phyloP scores from a whole-genome alignment of 1,140 invertebrate genomes.

The Pachyrhynchus sulphureomaculatus region DNA sequence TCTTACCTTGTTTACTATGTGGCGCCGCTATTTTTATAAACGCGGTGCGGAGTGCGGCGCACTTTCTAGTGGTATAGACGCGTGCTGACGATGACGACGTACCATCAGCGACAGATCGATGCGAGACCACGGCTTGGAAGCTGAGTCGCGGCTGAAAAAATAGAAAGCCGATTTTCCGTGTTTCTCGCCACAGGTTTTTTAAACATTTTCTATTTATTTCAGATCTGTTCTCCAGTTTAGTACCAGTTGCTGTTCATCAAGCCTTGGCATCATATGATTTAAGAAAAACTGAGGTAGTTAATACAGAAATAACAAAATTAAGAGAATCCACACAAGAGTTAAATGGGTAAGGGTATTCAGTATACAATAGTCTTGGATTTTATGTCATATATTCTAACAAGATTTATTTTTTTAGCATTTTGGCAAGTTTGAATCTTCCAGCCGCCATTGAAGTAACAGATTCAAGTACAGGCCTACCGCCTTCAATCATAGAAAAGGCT shows the following conservation, averaged over 20 bases:
- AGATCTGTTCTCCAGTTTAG: conserved; percentile 87
- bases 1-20: too few relatives aligned
- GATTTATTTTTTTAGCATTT: conserved; percentile 61
- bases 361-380: background rate
- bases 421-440: conserved; percentile 94
- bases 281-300: conserved; percentile 79
- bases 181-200: background rate
- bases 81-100: too few relatives aligned
- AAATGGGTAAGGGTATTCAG: conserved; percentile 80
- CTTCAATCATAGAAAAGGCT: conserved; percentile 88
- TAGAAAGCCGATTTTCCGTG: too few relatives aligned
- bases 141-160: too few relatives aligned
- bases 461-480: conserved; percentile 76
- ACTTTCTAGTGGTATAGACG: too few relatives aligned
- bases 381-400: background rate
- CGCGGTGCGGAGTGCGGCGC: too few relatives aligned
- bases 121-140: too few relatives aligned
- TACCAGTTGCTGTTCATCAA: conserved; percentile 88
- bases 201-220: conserved; percentile 38
- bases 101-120: too few relatives aligned
- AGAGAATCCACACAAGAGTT: conserved; percentile 87
- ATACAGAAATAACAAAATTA: conserved; percentile 74
- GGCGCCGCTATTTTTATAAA: too few relatives aligned
- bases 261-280: conserved; percentile 82
- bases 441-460: conserved; percentile 91